Base-by-base conservation (phyloP, 2,797 vertebrate species). In the Sebastolobus altivelis region DNA sequence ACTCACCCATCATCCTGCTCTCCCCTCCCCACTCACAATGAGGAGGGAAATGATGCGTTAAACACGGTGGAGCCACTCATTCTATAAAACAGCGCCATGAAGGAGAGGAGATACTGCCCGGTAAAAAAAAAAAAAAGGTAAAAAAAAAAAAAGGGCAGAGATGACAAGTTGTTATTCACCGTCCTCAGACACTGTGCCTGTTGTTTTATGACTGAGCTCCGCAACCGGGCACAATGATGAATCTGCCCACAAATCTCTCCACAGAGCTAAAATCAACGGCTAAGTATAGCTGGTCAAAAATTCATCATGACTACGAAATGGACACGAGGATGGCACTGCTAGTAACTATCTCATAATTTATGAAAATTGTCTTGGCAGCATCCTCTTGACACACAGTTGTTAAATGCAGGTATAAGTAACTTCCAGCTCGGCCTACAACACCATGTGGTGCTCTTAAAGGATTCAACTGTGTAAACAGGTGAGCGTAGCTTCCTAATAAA, bases 31-130 rank as follows among this genome's bases (percentile, higher is more conserved):
- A 4, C 77, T 82, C 83, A 88, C 92, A 88, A 89, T 90, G 86
- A 92, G 81, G 62, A 80, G 81, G 90, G 89, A 94, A 94, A 94
- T 94, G 90, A 91, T 91, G 90, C 91, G 80, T 94, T 94, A 91
- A 94, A 93, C 90, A 93, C 84, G 25, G 75, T 79, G 80, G 90
- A 92, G 91, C 88, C 80, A 77, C 86, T 93, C 89, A 83, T 93
- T 94, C 88, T 87, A 90, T 89, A 88, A 94, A 93, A 91, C 69
- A 66, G 80, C 27, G 46, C 38, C 81, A 82, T 83, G 84, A 87
- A 88, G 87, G 87, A 91, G 84, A 87, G 75, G 77, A 91, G 88
- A 91, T 89, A 90, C 68, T 65, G 86, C 65, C 8, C 13, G 27
- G 81, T 79, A 68, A 87, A 88, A 85, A 38, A 87, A 86, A 85